A percentile compares a stretch with the other conserved stretches of the same genome.
Evolutionary conservation across 2,888 invertebrate species (phyloP).

Genomic region (Drosophila macrospina): DNA sequence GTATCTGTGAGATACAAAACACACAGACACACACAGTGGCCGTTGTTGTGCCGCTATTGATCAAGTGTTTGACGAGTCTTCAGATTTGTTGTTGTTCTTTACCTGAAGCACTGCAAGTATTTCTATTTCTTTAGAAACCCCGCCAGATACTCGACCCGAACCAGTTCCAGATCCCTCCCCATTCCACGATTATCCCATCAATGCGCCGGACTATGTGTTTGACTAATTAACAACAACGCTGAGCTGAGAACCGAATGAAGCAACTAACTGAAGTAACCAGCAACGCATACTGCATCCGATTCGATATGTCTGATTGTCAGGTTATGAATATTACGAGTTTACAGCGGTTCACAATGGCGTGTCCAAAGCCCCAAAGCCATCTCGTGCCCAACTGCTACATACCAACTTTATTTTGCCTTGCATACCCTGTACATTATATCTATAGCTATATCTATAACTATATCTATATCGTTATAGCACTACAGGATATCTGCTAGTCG

Average conservation of each 20-base stretch:
- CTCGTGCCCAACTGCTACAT: slow-evolving; percentile 2
- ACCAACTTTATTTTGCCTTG: not conserved
- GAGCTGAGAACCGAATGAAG: slow-evolving; percentile 18
- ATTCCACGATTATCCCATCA: not conserved
- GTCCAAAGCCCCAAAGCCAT: not conserved
- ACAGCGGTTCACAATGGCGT: slow-evolving; percentile 18
- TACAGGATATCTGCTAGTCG: not conserved
- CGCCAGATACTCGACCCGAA: slow-evolving; percentile 32
- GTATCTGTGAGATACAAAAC: slow-evolving; percentile 53
- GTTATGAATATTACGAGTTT: slow-evolving; percentile 5
- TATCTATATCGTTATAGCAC: not conserved
- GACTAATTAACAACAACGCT: slow-evolving; percentile 61
- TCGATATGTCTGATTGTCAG: slow-evolving; percentile 56
- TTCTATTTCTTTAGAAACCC: slow-evolving; percentile 52
- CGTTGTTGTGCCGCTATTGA: slow-evolving; percentile 63
- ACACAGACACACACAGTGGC: slow-evolving; percentile 15
- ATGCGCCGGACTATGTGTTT: slow-evolving; percentile 40
- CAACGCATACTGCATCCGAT: slow-evolving; percentile 48
- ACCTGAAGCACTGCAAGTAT: slow-evolving; percentile 53
- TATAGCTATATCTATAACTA: too few relatives aligned
- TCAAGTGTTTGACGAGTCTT: slow-evolving; percentile 69
- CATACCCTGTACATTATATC: slow-evolving; percentile 7
- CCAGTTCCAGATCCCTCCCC: slow-evolving; percentile 39
- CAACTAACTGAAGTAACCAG: slow-evolving; percentile 42
- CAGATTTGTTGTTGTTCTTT: slow-evolving; percentile 48